A percentile compares a stretch with the other conserved stretches of the same genome.
These are phyloP conservation scores for Aphelenchoides besseyi DNA, from an alignment of 1,140 invertebrate species.

Conservation along the genomic window DNA sequence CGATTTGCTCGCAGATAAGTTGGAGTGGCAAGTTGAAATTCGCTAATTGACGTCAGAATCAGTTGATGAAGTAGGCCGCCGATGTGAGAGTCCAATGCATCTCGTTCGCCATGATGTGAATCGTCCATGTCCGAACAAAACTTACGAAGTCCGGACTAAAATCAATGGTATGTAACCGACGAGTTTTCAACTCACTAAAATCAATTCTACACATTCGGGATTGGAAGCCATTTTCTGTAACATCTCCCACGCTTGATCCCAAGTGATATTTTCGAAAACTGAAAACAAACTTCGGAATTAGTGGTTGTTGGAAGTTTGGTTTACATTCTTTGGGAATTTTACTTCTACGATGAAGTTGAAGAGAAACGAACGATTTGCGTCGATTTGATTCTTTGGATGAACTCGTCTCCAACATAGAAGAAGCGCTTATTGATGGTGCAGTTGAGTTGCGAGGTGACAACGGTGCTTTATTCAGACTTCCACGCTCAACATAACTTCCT, in stretches of 20 bases:
- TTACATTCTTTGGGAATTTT: conserved; percentile 60
- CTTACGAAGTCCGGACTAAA: conserved; percentile 49
- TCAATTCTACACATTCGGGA: conserved; percentile 68
- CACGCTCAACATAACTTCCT: conserved; percentile 45
- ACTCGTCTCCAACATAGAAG: conserved; percentile 58
- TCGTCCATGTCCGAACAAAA: conserved; percentile 54
- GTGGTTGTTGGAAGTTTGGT: conserved; percentile 4
- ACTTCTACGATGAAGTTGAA: conserved; percentile 53
- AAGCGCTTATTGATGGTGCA: conserved; percentile 59
- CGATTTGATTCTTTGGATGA: conserved; percentile 55
- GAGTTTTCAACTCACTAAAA: conserved; percentile 66
- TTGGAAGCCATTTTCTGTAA: conserved; percentile 67
- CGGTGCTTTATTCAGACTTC: conserved; percentile 56
- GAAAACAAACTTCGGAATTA: conserved; percentile 21
- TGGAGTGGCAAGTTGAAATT: conserved; percentile 55
- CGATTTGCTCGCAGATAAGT: conserved; percentile 48
- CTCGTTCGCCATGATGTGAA: conserved; percentile 39
- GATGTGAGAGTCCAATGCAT: conserved; percentile 58
- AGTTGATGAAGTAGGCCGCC: conserved; percentile 60
- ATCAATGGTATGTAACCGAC: conserved; percentile 61
- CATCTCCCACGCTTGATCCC: conserved; percentile 62
- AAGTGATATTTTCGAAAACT: conserved; percentile 56
- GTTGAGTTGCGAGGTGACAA: conserved; percentile 60
- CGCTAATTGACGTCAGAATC: conserved; percentile 53
- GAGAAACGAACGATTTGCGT: conserved; percentile 59